These are phyloP conservation scores for Perithous albicinctus DNA, from an alignment of 2,888 invertebrate species.

Conservation along the genomic window DNA sequence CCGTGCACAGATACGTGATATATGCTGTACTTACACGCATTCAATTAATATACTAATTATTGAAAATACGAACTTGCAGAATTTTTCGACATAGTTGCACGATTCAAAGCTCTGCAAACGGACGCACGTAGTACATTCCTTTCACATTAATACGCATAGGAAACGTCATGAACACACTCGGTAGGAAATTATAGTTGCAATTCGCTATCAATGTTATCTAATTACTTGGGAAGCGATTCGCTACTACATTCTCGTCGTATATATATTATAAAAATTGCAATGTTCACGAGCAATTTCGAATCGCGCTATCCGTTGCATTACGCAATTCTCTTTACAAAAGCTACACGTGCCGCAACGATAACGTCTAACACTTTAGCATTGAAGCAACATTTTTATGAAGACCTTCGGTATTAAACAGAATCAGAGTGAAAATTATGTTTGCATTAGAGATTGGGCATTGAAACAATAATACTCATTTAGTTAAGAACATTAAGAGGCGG, in stretches of 20 bases:
- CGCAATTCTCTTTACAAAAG: constrained; percentile 12
- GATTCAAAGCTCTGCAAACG: not conserved
- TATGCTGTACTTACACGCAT: not conserved
- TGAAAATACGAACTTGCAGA: not conserved
- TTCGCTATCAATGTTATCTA: constrained; percentile 45
- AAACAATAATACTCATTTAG: not conserved
- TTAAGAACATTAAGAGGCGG: too few relatives aligned
- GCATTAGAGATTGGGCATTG: not conserved
- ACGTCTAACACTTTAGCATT: not conserved
- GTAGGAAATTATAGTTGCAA: constrained; percentile 3
- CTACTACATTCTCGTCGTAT: not conserved
- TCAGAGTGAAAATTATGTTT: not conserved
- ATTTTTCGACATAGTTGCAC: not conserved
- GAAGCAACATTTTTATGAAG: not conserved
- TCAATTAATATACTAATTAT: not conserved
- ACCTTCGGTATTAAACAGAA: not conserved
- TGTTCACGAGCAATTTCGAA: constrained; percentile 8
- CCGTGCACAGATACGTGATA: not conserved
- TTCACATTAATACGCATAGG: not conserved
- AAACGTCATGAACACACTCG: not conserved
- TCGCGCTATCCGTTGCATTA: constrained; percentile 1
- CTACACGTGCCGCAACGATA: constrained; percentile 16
- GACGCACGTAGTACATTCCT: not conserved
- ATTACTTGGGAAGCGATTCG: constrained; percentile 3
- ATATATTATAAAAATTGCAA: constrained; percentile 17